Percentiles rank a stretch among this genome's conserved stretches.
These are phyloP conservation scores for Macrostomum lignano DNA, from an alignment of 1,140 invertebrate genomes.

Conservation along the genomic window DNA sequence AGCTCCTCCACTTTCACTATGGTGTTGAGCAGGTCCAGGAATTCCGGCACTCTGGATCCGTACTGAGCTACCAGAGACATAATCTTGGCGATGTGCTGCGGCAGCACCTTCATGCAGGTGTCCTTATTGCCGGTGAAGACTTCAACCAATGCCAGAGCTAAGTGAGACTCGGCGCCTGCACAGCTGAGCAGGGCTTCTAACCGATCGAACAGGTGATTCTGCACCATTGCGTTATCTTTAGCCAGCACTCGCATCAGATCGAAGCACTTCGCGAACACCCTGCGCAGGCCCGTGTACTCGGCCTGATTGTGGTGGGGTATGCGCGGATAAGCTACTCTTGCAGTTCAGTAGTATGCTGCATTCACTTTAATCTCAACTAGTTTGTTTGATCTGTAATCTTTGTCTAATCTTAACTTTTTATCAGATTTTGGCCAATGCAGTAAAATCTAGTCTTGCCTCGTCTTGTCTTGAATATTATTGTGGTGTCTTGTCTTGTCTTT, in stretches of 20 bases:
- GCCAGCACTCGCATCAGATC: conserved; percentile 14
- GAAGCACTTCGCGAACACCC: conserved; percentile 15
- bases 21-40: conserved; percentile 19
- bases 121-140: conserved; percentile 19
- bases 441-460: too few species aligned
- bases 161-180: conserved; percentile 14
- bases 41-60: conserved; percentile 14
- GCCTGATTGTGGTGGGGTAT: too few species aligned
- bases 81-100: conserved; percentile 16
- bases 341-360: too few species aligned
- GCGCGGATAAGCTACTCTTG: too few species aligned
- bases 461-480: too few species aligned
- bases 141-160: conserved; percentile 18
- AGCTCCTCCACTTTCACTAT: conserved; percentile 21
- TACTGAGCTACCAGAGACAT: conserved; percentile 15
- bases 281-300: conserved; percentile 14
- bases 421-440: too few species aligned
- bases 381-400: too few species aligned
- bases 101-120: conserved; percentile 18
- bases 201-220: conserved; percentile 18
- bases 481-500: too few species aligned
- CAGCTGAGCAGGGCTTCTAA: too few species aligned
- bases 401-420: too few species aligned
- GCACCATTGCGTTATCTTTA: conserved; percentile 14
- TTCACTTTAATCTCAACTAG: too few species aligned